Percentiles rank a stretch among this genome's conserved stretches.
Evolutionary conservation across 2,113 vertebrate species (phyloP).

Genomic region (Cottus gobio): DNA sequence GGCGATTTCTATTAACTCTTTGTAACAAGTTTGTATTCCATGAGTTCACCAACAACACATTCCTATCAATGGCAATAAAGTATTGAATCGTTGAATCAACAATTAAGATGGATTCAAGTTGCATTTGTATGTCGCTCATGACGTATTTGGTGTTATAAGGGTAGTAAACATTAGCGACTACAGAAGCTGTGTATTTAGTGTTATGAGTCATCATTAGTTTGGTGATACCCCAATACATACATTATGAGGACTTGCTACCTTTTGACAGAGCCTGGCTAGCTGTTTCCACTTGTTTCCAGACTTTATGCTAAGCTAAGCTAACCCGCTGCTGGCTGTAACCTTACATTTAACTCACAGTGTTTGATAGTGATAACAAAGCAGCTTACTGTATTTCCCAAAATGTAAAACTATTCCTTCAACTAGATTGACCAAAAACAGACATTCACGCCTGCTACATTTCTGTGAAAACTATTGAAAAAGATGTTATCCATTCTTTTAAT

Average conservation of each 20-base stretch:
- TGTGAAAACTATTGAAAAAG: neutral
- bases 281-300: neutral
- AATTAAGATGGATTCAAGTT: too few relatives aligned
- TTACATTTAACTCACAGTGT: neutral
- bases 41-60: neutral
- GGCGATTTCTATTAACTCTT: neutral
- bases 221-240: neutral
- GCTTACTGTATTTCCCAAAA: neutral
- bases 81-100: neutral
- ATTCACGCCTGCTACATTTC: too few relatives aligned
- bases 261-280: neutral
- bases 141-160: too few relatives aligned
- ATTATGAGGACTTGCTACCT: neutral
- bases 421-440: neutral
- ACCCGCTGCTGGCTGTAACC: neutral
- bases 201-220: too few relatives aligned
- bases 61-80: neutral
- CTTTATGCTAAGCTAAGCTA: conserved; percentile 11
- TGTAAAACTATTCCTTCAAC: neutral
- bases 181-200: too few relatives aligned
- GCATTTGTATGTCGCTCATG: too few relatives aligned
- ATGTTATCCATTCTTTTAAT: neutral
- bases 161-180: too few relatives aligned
- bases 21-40: neutral
- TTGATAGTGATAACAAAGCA: neutral